Conservation (phyloP, 1,140 invertebrate species). For the Ostrea edulis region DNA sequence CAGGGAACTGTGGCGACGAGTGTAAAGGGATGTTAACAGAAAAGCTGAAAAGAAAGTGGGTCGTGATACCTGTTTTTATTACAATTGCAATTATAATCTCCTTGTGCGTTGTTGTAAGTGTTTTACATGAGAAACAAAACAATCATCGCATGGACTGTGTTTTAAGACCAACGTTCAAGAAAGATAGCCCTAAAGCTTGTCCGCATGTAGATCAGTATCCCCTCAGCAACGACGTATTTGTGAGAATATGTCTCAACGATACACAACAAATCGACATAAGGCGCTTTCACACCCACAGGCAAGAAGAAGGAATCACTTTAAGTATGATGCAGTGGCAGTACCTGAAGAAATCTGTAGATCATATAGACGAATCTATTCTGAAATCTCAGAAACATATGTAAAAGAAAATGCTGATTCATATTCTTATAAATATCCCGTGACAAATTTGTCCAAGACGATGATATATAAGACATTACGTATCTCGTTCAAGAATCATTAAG, state of each 20-base stretch:
- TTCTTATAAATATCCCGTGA: background rate
- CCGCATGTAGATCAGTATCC: conserved; percentile 31
- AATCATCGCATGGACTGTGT: background rate
- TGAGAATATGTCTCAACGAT: conserved; percentile 17
- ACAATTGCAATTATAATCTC: background rate
- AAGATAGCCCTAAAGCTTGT: background rate
- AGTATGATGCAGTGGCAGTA: too few relatives aligned
- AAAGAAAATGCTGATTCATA: conserved; percentile 15
- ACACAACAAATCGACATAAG: too few relatives aligned
- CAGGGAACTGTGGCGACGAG: too few relatives aligned
- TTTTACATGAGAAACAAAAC: background rate
- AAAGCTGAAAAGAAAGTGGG: too few relatives aligned
- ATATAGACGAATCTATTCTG: too few relatives aligned
- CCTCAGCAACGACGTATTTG: conserved; percentile 11
- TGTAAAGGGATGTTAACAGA: too few relatives aligned
- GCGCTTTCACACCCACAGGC: too few relatives aligned
- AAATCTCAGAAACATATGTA: conserved; percentile 23
- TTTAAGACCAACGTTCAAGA: background rate
- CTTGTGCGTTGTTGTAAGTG: background rate
- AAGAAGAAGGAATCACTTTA: too few relatives aligned
- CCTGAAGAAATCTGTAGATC: too few relatives aligned
- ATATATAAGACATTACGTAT: background rate
- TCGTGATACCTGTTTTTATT: background rate
- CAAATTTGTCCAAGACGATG: background rate
- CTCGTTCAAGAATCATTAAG: background rate